phyloP scores from a whole-genome alignment of 2,113 vertebrate species.

The Entosphenus tridentatus region DNA sequence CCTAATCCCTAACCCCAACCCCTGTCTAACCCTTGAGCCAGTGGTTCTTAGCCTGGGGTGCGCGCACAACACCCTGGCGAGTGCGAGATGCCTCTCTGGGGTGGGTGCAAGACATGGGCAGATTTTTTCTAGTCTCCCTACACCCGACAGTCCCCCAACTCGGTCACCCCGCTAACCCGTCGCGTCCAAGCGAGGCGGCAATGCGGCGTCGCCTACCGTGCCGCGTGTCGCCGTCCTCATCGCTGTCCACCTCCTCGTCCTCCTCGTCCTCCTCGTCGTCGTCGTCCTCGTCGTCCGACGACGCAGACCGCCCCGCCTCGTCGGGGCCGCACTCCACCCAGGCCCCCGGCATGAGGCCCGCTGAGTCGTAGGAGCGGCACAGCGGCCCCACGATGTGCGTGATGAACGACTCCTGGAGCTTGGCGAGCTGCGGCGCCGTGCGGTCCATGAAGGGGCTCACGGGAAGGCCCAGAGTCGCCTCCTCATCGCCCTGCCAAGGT shows the following conservation, averaged over 20 bases:
- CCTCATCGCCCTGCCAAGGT: constrained; percentile 58
- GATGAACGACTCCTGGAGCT: constrained; percentile 95
- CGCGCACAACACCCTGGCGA: too few species aligned
- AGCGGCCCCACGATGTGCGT: constrained; percentile 91
- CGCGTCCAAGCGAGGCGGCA: too few species aligned
- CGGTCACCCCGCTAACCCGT: too few species aligned
- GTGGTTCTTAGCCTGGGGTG: too few species aligned
- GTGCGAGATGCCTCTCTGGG: too few species aligned
- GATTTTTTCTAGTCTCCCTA: too few species aligned
- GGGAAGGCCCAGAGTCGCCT: constrained; percentile 65
- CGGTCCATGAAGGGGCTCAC: constrained; percentile 97
- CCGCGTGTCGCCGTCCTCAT: constrained; percentile 22
- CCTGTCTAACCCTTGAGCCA: too few species aligned
- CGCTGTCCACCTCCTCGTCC: constrained; percentile 24
- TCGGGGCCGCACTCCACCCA: constrained; percentile 33
- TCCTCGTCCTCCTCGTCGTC: constrained; percentile 34
- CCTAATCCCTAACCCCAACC: too few species aligned
- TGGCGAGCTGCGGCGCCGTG: constrained; percentile 70
- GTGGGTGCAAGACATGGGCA: too few species aligned
- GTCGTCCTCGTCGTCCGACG: constrained; percentile 22
- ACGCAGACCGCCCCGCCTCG: too few species aligned
- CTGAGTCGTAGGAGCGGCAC: constrained; percentile 76
- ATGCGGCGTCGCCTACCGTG: constrained; percentile 31
- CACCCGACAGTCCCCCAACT: too few species aligned
- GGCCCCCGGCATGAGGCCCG: constrained; percentile 59